Evolutionary conservation across 2,113 vertebrate genomes (phyloP).

Genomic region (Pelobates fuscus): DNA sequence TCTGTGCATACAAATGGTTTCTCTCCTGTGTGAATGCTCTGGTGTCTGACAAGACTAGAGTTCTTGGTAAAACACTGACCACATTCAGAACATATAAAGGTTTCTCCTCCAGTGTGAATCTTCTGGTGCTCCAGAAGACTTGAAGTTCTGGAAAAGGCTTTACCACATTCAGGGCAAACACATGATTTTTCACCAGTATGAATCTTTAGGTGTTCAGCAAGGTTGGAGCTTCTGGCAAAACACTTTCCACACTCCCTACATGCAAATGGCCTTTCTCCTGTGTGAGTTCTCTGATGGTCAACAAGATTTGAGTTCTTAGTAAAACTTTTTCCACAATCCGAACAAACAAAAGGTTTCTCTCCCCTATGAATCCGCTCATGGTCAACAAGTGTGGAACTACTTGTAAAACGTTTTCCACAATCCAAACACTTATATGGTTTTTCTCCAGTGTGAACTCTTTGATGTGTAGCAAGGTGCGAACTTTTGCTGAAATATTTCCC

Average conservation of each 20-base stretch:
- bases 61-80: slow-evolving; percentile 49
- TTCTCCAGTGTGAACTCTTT: slow-evolving; percentile 31
- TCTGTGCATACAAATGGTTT: slow-evolving; percentile 44
- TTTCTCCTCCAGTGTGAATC: slow-evolving; percentile 49
- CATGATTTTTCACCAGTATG: slow-evolving; percentile 50
- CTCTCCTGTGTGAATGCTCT: slow-evolving; percentile 44
- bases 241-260: slow-evolving; percentile 54
- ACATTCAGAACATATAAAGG: slow-evolving; percentile 45
- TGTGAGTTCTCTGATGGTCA: slow-evolving; percentile 52
- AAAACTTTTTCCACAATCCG: slow-evolving; percentile 54
- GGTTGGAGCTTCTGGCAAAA: slow-evolving; percentile 50
- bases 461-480: slow-evolving; percentile 38
- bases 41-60: slow-evolving; percentile 41
- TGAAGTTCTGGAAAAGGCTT: slow-evolving; percentile 47
- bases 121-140: slow-evolving; percentile 51
- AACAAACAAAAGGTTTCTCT: slow-evolving; percentile 51
- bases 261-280: slow-evolving; percentile 51
- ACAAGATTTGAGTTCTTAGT: slow-evolving; percentile 48
- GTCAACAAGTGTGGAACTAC: slow-evolving; percentile 41
- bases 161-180: slow-evolving; percentile 43
- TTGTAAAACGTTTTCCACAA: slow-evolving; percentile 49
- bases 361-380: slow-evolving; percentile 52
- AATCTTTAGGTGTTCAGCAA: slow-evolving; percentile 48
- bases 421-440: slow-evolving; percentile 40
- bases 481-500: slow-evolving; percentile 38